Base-by-base conservation (phyloP, 2,888 invertebrate species). In the Cataglyphis altisquamis region DNA sequence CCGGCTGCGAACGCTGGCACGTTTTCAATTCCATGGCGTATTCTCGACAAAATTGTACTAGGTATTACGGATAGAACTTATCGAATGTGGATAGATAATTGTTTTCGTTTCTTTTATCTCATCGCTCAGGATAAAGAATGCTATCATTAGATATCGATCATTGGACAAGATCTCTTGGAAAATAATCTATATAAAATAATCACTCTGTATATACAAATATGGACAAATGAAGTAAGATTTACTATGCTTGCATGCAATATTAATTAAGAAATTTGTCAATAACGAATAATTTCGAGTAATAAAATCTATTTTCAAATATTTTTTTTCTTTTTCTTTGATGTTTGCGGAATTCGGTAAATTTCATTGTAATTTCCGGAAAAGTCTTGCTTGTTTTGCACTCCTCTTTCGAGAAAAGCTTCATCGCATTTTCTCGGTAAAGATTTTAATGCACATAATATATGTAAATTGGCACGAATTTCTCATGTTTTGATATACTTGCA, bases 1-100 rank as follows among this genome's bases (percentile, higher is more conserved):
- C 57, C 68, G 57, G 67, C 77, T 12, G 52, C n/a, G 64, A 66
- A 4, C 25, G 52, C 39, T 67, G 55, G 77, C 55, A 18, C n/a
- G 18, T 25, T 15, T 75, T 75, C 52, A 67, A 67, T 67, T 55
- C 15, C 36, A 29, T 36, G 55, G 63, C 52, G 64, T 52, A 77
- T 32, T 10, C 29, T 57, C 57, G 29, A n/a, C 21, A 6, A 57
- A 10, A 10, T 57, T 57, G 29, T 57, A 39, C 25, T 55, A 9
- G 29, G 57, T 41, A 39, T 66, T 74, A 18, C 48, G 9, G 1
- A 32, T 45, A 8, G 15, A 60, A 66, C 36, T 75, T 77, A 77
- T 68, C 67, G 41, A 68, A 68, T 57, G 77, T 39, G 41, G 57
- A 57, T 41, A 41, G 41, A 21, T 18, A 12, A n/a, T 57, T 12